Evolutionary conservation across 2,113 vertebrate genomes (phyloP), one percentile per base, ranked within the genome.

Genomic region (Oryzias melastigma): DNA sequence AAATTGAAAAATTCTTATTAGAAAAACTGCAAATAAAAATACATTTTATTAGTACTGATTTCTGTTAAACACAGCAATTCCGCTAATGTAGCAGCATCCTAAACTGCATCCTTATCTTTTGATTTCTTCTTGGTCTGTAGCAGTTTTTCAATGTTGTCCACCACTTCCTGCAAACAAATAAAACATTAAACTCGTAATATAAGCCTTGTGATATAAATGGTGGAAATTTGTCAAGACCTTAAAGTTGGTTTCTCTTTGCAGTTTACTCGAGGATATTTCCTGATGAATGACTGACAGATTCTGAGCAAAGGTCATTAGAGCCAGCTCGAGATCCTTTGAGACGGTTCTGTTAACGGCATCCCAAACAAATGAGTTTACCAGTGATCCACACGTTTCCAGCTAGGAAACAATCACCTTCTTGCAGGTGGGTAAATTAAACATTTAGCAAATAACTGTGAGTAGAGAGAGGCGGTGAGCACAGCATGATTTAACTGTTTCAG

Each of bases 201-300:
- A 71, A 22, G 48, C 67, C 68, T 46, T 47, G 73, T 62, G 41
- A 71, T 55, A 66, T 22, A 80, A 64, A 83, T 70, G 43, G 80
- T 65, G 46, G 66, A 57, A 88, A 92, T 95, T 96, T 92, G 91
- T 95, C 96, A 95, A 92, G 92, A 95, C 95, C 96, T 98, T 96
- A 93, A 99, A 98, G 96, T 98, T 97, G 92, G 91, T 97, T 93
- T 95, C 91, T 92, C 92, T 94, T 90, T 95, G 94, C 92, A 93
- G 94, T 92, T 95, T 94, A 91, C 93, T 91, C 87, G 93, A 87
- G 92, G 95, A 97, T 94, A 98, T 95, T 93, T 98, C 95, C 92
- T 97, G 96, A 98, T 98, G 95, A 93, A 99, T 96, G 94, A 96
- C 92, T 90, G 95, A 95, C 94, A 99, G 94, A 93, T 95, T 95